These are phyloP conservation scores for Halictus ligatus DNA, from an alignment of 2,888 invertebrate genomes.

Conservation along the genomic window DNA sequence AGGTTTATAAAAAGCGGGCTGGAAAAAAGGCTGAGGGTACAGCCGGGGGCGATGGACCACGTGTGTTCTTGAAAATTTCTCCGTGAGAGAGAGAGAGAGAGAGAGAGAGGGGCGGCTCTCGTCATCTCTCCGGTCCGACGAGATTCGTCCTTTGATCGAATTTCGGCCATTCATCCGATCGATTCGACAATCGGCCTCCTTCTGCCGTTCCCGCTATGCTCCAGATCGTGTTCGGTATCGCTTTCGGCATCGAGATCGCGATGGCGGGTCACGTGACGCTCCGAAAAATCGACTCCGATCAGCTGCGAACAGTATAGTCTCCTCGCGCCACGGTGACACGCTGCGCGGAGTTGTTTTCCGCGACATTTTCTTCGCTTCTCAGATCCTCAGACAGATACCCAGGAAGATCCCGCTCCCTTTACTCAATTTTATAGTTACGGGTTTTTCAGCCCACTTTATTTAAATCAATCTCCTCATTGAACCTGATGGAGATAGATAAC, in stretches of 20 bases:
- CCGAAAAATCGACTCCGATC: slow-evolving; percentile 65
- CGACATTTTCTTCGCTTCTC: neutral
- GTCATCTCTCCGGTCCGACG: slow-evolving; percentile 49
- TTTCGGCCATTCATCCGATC: slow-evolving; percentile 80
- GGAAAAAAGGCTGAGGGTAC: slow-evolving; percentile 69
- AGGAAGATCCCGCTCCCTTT: no score
- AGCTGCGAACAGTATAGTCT: slow-evolving; percentile 55
- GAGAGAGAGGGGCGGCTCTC: slow-evolving; percentile 20
- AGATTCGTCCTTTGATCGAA: slow-evolving; percentile 80
- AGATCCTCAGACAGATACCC: no score
- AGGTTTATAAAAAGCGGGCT: slow-evolving; percentile 82
- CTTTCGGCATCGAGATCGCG: slow-evolving; percentile 51
- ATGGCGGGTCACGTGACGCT: slow-evolving; percentile 54
- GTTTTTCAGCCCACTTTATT: no score
- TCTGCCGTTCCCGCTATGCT: neutral
- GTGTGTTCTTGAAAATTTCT: slow-evolving; percentile 78
- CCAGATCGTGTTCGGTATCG: slow-evolving; percentile 34
- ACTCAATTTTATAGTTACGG: no score
- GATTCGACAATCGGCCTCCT: slow-evolving; percentile 64
- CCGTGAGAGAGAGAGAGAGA: slow-evolving; percentile 66
- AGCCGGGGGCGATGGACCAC: slow-evolving; percentile 75
- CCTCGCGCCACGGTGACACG: neutral
- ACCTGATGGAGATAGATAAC: no score
- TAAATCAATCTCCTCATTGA: no score
- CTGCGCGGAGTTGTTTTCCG: neutral